Evolutionary conservation across 2,113 vertebrate genomes (phyloP).

Genomic region (Leucoraja erinaceus): DNA sequence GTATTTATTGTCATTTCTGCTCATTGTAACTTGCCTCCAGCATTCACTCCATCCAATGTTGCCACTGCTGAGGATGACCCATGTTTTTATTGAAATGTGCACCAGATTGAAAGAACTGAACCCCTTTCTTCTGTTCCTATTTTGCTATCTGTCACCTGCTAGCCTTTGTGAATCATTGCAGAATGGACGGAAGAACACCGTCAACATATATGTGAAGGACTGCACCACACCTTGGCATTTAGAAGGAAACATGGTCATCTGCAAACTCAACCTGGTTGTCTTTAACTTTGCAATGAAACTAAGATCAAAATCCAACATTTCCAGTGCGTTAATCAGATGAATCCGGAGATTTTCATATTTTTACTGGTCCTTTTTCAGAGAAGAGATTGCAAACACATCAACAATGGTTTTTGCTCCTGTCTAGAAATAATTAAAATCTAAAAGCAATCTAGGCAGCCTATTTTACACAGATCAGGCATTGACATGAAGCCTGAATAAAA

Average conservation of each 20-base stretch:
- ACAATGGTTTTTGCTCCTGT: constrained; percentile 15
- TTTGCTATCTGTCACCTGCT: background rate
- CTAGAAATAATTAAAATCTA: constrained; percentile 22
- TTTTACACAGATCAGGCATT: background rate
- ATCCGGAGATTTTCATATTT: background rate
- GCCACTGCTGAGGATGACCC: background rate
- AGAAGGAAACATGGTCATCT: background rate
- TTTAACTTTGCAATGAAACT: background rate
- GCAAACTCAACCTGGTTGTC: background rate
- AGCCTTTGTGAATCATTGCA: background rate
- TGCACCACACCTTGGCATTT: background rate
- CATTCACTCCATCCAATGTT: too few relatives aligned
- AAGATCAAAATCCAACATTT: background rate
- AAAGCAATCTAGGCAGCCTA: constrained; percentile 16
- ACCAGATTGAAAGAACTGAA: background rate
- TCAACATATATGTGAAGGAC: background rate
- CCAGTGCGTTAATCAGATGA: background rate
- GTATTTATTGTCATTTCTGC: too few relatives aligned
- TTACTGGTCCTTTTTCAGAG: background rate
- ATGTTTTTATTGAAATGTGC: background rate
- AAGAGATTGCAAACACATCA: constrained; percentile 10
- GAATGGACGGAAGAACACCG: background rate
- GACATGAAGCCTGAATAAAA: constrained; percentile 25
- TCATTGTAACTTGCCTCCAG: too few relatives aligned
- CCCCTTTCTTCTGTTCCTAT: background rate